Evolutionary conservation across 2,888 invertebrate species (phyloP).

Genomic region (Cataglyphis rosenhaueri): DNA sequence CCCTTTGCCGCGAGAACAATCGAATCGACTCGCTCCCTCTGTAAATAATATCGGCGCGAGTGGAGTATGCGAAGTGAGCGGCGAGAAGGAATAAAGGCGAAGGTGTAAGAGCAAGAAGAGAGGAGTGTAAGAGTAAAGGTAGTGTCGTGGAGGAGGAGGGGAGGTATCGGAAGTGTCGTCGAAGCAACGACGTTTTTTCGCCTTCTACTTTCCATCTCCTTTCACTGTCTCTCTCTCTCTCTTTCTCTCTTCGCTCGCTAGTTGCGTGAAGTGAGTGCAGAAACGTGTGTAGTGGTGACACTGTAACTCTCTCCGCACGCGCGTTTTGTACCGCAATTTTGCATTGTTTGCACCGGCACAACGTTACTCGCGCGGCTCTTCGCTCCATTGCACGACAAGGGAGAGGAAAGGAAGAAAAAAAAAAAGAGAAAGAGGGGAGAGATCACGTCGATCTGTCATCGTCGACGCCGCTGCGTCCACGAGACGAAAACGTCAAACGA

Average conservation of each 20-base stretch:
- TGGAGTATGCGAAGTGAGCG: slow-evolving; percentile 72
- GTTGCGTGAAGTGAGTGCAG: background rate
- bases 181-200: slow-evolving; percentile 51
- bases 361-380: slow-evolving; percentile 34
- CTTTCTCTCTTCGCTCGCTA: slow-evolving; percentile 13
- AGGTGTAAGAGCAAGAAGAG: slow-evolving; percentile 55
- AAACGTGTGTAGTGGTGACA: slow-evolving; percentile 10
- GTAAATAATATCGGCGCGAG: slow-evolving; percentile 71
- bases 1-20: slow-evolving; percentile 54
- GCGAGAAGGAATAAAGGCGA: slow-evolving; percentile 64
- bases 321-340: slow-evolving; percentile 22
- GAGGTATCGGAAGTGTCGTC: slow-evolving; percentile 64
- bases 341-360: slow-evolving; percentile 55
- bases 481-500: slow-evolving; percentile 54
- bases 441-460: background rate
- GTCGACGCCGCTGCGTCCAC: background rate
- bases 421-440: background rate
- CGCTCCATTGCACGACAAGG: background rate
- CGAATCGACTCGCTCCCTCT: slow-evolving; percentile 63
- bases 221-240: slow-evolving; percentile 72
- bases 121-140: slow-evolving; percentile 57
- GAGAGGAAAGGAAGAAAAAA: background rate
- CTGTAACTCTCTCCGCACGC: slow-evolving; percentile 6
- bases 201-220: slow-evolving; percentile 76
- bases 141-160: slow-evolving; percentile 20